Percentiles rank a stretch among this genome's conserved stretches.
These are phyloP conservation scores for Labeo calbasu DNA, from an alignment of 2,797 vertebrate genomes.

Conservation along the genomic window DNA sequence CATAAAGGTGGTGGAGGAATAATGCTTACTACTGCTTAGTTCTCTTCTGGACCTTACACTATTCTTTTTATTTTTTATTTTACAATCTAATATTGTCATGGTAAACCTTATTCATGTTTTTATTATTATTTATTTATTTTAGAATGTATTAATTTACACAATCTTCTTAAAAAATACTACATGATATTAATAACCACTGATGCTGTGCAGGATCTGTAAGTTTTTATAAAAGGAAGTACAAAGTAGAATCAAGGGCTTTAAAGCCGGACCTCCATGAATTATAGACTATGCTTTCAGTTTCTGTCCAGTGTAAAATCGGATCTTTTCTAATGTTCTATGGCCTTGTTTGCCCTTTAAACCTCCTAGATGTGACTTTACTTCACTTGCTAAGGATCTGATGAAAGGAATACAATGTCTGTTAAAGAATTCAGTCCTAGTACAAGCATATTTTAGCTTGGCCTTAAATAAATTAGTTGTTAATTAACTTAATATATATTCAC, in stretches of 20 bases:
- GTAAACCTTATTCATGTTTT: neutral
- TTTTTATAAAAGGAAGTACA: slow-evolving; percentile 12
- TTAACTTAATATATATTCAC: slow-evolving; percentile 25
- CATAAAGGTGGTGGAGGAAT: neutral
- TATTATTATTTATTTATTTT: too few species aligned
- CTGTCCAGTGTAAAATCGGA: neutral
- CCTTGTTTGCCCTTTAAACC: slow-evolving; percentile 15
- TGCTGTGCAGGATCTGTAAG: neutral
- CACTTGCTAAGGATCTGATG: neutral
- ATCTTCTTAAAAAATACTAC: slow-evolving; percentile 1
- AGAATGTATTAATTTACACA: too few species aligned
- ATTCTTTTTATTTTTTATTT: neutral
- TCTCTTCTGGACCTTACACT: neutral
- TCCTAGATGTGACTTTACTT: slow-evolving; percentile 14
- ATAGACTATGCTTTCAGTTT: slow-evolving; percentile 22
- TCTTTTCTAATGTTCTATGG: slow-evolving; percentile 14
- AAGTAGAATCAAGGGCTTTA: slow-evolving; percentile 18
- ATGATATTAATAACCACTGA: neutral
- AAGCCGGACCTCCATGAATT: slow-evolving; percentile 33
- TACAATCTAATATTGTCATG: neutral
- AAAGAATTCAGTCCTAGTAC: neutral
- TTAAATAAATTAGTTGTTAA: slow-evolving; percentile 28
- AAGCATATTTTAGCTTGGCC: slow-evolving; percentile 10
- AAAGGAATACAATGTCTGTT: slow-evolving; percentile 11
- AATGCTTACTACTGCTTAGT: neutral